Percentiles rank a stretch among this genome's conserved stretches.
phyloP scores from a whole-genome alignment of 2,888 invertebrate genomes.

The Tachystola acroxantha region DNA sequence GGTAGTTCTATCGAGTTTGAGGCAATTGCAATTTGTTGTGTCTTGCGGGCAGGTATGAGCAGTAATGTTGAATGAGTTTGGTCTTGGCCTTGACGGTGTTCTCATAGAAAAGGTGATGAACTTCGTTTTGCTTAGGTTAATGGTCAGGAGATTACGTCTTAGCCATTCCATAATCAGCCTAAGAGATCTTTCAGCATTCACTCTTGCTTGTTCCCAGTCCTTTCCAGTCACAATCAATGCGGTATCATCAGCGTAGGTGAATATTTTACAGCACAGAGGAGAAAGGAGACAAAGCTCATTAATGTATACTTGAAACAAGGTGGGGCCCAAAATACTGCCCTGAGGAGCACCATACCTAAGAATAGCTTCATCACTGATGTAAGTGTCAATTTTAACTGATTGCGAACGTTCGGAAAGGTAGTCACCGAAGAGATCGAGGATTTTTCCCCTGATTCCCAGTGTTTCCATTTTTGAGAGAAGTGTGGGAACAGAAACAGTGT shows the following conservation, averaged over 20 bases:
- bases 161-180: not conserved
- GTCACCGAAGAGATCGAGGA: not conserved
- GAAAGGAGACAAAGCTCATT: not conserved
- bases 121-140: conserved; percentile 1
- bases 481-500: conserved; percentile 8
- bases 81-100: not conserved
- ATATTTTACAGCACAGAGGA: not conserved
- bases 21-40: not conserved
- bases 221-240: not conserved
- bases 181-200: not conserved
- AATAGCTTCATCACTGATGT: not conserved
- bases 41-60: not conserved
- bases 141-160: not conserved
- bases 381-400: not conserved
- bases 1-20: not conserved
- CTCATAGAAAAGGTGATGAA: not conserved
- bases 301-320: not conserved
- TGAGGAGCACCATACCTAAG: not conserved
- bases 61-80: not conserved
- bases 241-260: not conserved
- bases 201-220: not conserved
- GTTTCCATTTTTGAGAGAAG: not conserved
- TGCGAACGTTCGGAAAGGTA: not conserved
- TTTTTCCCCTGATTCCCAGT: not conserved
- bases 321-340: not conserved